phyloP scores from a whole-genome alignment of 2,113 vertebrate species.

The Sciurus niger region DNA sequence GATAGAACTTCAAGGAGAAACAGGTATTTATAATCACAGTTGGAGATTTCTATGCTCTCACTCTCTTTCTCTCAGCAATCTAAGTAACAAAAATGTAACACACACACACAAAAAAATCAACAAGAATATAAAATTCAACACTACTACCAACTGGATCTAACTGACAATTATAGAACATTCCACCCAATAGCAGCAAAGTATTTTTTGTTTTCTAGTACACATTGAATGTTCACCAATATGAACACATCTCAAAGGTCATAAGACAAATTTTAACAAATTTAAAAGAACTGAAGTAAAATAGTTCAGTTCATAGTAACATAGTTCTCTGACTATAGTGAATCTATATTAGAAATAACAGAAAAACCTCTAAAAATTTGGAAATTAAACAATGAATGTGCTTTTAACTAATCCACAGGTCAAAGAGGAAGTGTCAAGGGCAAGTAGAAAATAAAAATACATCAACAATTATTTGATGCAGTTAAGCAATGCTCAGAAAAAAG shows the following conservation, averaged over 20 bases:
- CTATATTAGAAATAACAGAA: conserved; percentile 39
- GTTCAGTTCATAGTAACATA: not conserved
- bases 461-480: conserved; percentile 2
- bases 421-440: not conserved
- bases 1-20: not conserved
- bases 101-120: not conserved
- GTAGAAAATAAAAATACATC: conserved; percentile 38
- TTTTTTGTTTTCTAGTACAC: not conserved
- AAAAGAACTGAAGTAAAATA: not conserved
- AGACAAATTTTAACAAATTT: conserved; percentile 18
- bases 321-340: not conserved
- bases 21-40: not conserved
- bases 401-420: conserved; percentile 15
- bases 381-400: not conserved
- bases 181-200: not conserved
- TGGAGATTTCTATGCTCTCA: not conserved
- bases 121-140: not conserved
- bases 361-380: not conserved
- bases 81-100: not conserved
- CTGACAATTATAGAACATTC: not conserved
- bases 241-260: not conserved
- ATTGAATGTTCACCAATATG: not conserved
- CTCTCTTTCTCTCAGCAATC: not conserved
- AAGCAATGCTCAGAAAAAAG: not conserved
- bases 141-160: not conserved